These are phyloP conservation scores for Chrysoperla carnea DNA, from an alignment of 1,140 invertebrate species.

Conservation along the genomic window DNA sequence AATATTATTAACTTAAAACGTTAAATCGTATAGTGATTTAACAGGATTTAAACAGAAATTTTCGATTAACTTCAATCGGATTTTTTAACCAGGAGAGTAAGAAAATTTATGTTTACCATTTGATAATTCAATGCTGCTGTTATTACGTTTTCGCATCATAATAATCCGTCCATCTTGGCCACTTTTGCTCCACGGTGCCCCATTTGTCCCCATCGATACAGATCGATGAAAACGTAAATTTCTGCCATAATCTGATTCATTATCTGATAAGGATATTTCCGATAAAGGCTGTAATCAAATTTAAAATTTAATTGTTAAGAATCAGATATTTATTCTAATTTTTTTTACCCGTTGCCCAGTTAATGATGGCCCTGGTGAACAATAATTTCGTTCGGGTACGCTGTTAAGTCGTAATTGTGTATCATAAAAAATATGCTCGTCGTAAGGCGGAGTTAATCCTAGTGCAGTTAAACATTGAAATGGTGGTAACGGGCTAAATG, in stretches of 20 bases:
- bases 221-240: constrained; percentile 35
- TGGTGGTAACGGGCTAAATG: constrained; percentile 41
- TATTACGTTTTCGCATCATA: constrained; percentile 48
- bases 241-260: constrained; percentile 32
- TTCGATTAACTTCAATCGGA: too few relatives aligned
- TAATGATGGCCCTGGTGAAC: constrained; percentile 13
- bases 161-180: constrained; percentile 38
- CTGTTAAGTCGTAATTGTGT: constrained; percentile 28
- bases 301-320: background rate
- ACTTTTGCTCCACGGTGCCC: constrained; percentile 37
- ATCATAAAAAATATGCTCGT: constrained; percentile 32
- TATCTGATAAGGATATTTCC: constrained; percentile 33
- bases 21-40: too few relatives aligned
- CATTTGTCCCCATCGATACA: constrained; percentile 38
- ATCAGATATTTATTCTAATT: background rate
- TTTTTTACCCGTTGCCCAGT: constrained; percentile 21
- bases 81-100: too few relatives aligned
- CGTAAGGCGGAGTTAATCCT: constrained; percentile 35
- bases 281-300: constrained; percentile 29
- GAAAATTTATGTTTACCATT: constrained; percentile 25
- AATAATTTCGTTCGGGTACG: constrained; percentile 18
- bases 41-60: too few relatives aligned
- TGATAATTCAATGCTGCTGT: constrained; percentile 45
- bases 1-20: too few relatives aligned
- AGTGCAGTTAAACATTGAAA: constrained; percentile 63